These are phyloP conservation scores for Mustelus asterias DNA, from an alignment of 2,113 vertebrate species.

Conservation along the genomic window DNA sequence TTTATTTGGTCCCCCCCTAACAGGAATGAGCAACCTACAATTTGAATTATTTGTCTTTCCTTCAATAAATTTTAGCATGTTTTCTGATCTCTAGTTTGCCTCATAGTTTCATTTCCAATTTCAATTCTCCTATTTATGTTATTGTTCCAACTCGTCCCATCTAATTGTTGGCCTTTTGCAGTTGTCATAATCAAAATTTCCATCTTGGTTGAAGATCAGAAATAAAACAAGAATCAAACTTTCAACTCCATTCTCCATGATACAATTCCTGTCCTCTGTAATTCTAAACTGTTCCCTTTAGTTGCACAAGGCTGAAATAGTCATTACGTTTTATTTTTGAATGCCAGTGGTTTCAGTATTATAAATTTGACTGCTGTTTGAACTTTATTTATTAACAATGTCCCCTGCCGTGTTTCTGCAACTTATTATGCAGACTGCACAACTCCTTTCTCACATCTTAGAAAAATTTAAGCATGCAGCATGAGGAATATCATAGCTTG, in stretches of 20 bases:
- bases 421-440: constrained; percentile 12
- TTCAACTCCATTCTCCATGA: background rate
- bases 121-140: background rate
- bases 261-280: background rate
- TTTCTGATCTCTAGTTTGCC: background rate
- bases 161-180: background rate
- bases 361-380: constrained; percentile 6
- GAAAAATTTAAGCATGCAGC: background rate
- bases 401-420: background rate
- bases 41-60: background rate
- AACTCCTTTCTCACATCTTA: background rate
- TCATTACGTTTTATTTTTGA: constrained; percentile 11
- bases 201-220: background rate
- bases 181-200: background rate
- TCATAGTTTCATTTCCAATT: background rate
- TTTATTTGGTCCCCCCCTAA: background rate
- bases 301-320: background rate
- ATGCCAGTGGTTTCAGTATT: background rate
- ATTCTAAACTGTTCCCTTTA: background rate
- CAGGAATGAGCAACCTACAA: background rate
- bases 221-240: background rate
- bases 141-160: background rate
- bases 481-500: background rate
- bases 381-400: constrained; percentile 27
- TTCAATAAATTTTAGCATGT: background rate